Percentiles rank a stretch among this genome's conserved stretches.
These are phyloP conservation scores for Charaxes varanes DNA, from an alignment of 1,140 invertebrate species.

Conservation along the genomic window DNA sequence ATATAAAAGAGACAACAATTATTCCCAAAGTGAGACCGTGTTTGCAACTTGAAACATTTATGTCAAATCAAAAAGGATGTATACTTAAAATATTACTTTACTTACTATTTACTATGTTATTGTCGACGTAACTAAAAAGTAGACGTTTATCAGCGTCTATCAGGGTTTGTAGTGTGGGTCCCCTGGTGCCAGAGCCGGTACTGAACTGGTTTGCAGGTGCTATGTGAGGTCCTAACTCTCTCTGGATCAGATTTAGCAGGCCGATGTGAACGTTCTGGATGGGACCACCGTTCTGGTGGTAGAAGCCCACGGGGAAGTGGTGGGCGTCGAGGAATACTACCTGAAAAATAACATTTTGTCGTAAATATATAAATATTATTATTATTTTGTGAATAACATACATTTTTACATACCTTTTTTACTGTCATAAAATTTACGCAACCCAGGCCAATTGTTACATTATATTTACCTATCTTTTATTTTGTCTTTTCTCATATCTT, in stretches of 20 bases:
- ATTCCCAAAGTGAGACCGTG: no score
- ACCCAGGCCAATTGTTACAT: no score
- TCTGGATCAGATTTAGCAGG: conserved; percentile 76
- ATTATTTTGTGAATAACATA: not conserved
- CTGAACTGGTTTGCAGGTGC: conserved; percentile 66
- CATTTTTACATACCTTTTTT: no score
- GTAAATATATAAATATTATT: not conserved
- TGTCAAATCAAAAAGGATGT: no score
- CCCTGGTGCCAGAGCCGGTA: conserved; percentile 56
- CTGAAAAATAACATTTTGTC: conserved; percentile 28
- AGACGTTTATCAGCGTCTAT: conserved; percentile 77
- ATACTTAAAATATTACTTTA: no score
- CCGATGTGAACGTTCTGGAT: conserved; percentile 73
- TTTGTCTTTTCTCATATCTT: no score
- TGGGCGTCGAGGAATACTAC: conserved; percentile 83
- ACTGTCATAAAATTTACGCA: no score
- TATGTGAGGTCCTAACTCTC: conserved; percentile 75
- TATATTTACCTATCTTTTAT: no score
- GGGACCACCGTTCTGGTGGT: conserved; percentile 55
- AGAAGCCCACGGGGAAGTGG: conserved; percentile 81
- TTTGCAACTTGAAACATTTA: no score
- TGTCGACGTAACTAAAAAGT: conserved; percentile 80
- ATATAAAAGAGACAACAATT: no score
- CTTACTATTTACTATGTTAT: conserved; percentile 72
- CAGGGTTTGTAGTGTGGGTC: conserved; percentile 78